Evolutionary conservation across 2,113 vertebrate genomes (phyloP).

Genomic region (Pionites leucogaster): DNA sequence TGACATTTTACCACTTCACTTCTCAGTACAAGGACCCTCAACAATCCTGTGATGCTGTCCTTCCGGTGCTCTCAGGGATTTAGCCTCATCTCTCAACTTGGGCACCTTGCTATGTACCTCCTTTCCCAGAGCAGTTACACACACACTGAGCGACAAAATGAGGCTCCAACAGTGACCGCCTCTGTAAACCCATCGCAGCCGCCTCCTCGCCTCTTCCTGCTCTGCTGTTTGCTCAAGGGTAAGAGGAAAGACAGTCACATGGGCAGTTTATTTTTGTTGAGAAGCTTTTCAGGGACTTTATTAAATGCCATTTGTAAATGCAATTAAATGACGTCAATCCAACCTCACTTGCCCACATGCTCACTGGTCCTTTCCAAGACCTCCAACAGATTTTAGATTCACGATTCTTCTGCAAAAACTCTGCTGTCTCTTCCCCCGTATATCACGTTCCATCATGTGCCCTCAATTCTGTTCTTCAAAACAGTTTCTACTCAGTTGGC

Average conservation of each 20-base stretch:
- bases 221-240: background rate
- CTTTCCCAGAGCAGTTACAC: background rate
- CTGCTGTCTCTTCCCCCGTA: background rate
- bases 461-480: background rate
- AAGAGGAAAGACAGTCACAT: background rate
- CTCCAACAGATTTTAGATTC: background rate
- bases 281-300: background rate
- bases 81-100: background rate
- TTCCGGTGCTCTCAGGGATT: background rate
- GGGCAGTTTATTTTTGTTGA: background rate
- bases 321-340: fast-evolving
- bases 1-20: background rate
- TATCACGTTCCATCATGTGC: background rate
- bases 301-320: background rate
- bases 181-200: background rate
- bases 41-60: background rate
- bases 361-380: background rate
- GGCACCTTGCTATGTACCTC: fast-evolving
- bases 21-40: background rate
- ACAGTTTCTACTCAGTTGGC: background rate
- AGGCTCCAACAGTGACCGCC: background rate
- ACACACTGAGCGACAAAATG: fast-evolving
- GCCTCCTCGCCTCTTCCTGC: background rate
- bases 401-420: background rate
- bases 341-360: background rate